Evolutionary conservation across 2,888 invertebrate genomes (phyloP).

Genomic region (Venustoraphidia nigricollis): DNA sequence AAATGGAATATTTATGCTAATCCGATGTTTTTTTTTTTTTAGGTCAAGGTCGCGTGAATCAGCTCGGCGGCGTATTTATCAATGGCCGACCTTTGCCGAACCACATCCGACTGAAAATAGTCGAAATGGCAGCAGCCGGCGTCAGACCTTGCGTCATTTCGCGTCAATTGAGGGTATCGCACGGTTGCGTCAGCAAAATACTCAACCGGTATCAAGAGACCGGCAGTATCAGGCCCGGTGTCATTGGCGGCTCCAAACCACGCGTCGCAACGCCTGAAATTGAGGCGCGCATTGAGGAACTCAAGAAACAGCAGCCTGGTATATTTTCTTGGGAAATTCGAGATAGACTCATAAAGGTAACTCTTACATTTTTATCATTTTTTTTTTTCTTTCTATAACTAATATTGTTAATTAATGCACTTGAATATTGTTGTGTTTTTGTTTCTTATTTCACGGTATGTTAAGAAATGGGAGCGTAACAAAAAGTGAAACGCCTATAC

Average conservation of each 20-base stretch:
- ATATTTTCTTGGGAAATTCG: constrained; percentile 94
- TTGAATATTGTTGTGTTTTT: too few species aligned
- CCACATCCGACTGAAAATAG: constrained; percentile 86
- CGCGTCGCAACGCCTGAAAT: constrained; percentile 89
- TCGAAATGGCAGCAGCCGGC: constrained; percentile 91
- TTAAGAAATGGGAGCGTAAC: too few species aligned
- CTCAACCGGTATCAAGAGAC: constrained; percentile 91
- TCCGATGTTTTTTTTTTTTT: constrained; percentile 20
- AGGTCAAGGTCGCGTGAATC: constrained; percentile 95
- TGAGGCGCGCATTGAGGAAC: constrained; percentile 78
- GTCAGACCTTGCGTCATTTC: constrained; percentile 93
- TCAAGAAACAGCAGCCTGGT: constrained; percentile 83
- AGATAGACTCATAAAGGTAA: constrained; percentile 78
- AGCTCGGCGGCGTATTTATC: constrained; percentile 94
- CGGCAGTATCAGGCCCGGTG: constrained; percentile 87
- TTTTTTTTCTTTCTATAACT: too few species aligned
- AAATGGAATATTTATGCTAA: too few species aligned
- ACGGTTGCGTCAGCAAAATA: constrained; percentile 96
- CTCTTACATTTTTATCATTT: background rate
- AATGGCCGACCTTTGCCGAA: constrained; percentile 96
- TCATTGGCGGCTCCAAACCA: constrained; percentile 88
- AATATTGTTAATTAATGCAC: too few species aligned
- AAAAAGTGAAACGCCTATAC: too few species aligned
- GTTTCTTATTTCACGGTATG: too few species aligned
- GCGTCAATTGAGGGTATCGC: constrained; percentile 86